These are phyloP conservation scores for Chelonoidis abingdonii DNA, from an alignment of 2,113 vertebrate genomes.

Conservation along the genomic window DNA sequence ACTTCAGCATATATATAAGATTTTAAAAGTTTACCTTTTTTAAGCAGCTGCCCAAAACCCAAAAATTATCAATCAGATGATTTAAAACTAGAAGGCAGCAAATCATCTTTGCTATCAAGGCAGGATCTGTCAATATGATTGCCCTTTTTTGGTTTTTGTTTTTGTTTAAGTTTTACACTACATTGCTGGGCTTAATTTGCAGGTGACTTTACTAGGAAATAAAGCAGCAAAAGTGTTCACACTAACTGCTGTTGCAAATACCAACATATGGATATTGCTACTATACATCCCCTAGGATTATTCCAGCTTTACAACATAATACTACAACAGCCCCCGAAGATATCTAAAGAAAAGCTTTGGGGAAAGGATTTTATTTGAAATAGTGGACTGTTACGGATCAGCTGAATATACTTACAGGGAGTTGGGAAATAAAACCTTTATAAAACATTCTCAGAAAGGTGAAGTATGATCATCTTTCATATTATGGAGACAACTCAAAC, in stretches of 20 bases:
- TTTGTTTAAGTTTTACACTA: neutral
- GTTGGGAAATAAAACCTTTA: neutral
- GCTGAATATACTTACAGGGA: neutral
- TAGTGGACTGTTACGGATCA: neutral
- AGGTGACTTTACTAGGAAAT: neutral
- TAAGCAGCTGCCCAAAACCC: neutral
- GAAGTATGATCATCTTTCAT: neutral
- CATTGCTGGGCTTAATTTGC: neutral
- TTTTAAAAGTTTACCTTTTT: neutral
- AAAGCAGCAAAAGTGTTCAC: neutral
- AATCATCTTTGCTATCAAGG: neutral
- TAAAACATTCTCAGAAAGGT: neutral
- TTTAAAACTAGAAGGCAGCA: neutral
- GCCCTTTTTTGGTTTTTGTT: neutral
- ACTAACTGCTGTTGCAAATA: neutral
- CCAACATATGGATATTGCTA: neutral
- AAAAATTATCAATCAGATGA: neutral
- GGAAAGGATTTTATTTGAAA: constrained; percentile 41
- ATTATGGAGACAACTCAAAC: neutral
- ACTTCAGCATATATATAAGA: neutral
- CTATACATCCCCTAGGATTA: neutral
- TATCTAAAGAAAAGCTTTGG: constrained; percentile 21
- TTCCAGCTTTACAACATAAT: neutral
- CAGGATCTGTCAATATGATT: neutral
- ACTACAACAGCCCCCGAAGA: neutral